These are phyloP conservation scores for Drosophila pachea DNA, from an alignment of 1,140 invertebrate genomes.

Conservation along the genomic window DNA sequence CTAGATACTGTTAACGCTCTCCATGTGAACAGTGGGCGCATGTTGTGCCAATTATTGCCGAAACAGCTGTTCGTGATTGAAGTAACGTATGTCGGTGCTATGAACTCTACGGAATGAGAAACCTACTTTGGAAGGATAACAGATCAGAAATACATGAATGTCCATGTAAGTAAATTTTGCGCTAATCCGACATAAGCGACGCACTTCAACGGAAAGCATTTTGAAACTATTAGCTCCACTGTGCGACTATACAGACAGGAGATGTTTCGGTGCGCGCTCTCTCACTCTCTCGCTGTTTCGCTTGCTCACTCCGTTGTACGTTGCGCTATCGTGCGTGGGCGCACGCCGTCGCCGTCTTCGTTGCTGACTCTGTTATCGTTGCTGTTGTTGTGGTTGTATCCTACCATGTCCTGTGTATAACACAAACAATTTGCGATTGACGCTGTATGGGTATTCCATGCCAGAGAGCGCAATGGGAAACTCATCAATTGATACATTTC, in stretches of 20 bases:
- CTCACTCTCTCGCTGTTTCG: conserved; percentile 22
- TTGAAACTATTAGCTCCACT: conserved; percentile 11
- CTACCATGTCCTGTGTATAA: conserved; percentile 63
- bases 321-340: conserved; percentile 55
- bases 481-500: conserved; percentile 19
- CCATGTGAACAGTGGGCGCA: conserved; percentile 24
- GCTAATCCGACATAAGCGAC: background rate
- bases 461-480: conserved; percentile 7
- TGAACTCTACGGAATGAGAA: too few species aligned
- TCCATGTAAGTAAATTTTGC: conserved; percentile 1
- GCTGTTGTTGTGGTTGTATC: conserved; percentile 33
- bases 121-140: too few species aligned
- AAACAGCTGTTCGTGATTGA: too few species aligned
- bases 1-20: conserved; percentile 11
- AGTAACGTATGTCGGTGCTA: too few species aligned
- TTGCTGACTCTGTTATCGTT: conserved; percentile 7
- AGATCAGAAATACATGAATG: too few species aligned
- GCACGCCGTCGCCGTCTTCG: conserved; percentile 47
- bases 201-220: background rate
- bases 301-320: background rate
- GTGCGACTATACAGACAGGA: conserved; percentile 17
- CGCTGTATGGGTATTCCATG: conserved; percentile 56
- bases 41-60: background rate
- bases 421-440: conserved; percentile 62
- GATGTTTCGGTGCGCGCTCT: conserved; percentile 4